Conservation (phyloP, 2,888 invertebrate species). For the Creontiades dilutus region DNA sequence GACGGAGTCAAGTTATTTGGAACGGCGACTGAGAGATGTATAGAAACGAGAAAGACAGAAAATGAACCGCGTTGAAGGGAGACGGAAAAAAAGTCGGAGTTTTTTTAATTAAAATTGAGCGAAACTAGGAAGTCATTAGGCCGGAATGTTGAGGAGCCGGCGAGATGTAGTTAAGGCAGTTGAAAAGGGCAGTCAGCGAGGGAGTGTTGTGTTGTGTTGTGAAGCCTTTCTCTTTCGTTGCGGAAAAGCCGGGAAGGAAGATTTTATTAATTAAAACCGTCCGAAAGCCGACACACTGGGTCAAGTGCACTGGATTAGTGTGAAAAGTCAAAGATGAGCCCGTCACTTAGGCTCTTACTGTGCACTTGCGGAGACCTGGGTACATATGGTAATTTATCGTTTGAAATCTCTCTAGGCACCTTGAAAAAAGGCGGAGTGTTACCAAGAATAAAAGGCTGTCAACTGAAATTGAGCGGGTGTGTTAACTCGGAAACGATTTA, state of each 20-base stretch:
- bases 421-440: too few relatives aligned
- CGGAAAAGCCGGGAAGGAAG: neutral
- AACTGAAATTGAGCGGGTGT: too few relatives aligned
- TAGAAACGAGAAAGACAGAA: constrained; percentile 29
- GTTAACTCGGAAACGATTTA: too few relatives aligned
- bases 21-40: neutral
- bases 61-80: neutral
- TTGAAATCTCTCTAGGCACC: too few relatives aligned
- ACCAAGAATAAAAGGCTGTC: too few relatives aligned
- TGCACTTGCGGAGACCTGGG: too few relatives aligned
- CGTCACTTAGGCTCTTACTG: too few relatives aligned
- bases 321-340: too few relatives aligned
- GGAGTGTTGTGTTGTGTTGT: constrained; percentile 24
- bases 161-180: neutral
- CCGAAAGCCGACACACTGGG: constrained; percentile 2
- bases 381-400: too few relatives aligned
- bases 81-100: neutral
- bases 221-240: neutral
- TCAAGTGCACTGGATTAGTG: neutral
- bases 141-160: constrained; percentile 1
- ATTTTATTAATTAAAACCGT: constrained; percentile 32
- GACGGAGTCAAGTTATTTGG: neutral
- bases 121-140: constrained; percentile 42
- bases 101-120: constrained; percentile 29
- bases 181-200: neutral